Evolutionary conservation across 2,888 invertebrate genomes (phyloP).

Genomic region (Sminthurides aquaticus): DNA sequence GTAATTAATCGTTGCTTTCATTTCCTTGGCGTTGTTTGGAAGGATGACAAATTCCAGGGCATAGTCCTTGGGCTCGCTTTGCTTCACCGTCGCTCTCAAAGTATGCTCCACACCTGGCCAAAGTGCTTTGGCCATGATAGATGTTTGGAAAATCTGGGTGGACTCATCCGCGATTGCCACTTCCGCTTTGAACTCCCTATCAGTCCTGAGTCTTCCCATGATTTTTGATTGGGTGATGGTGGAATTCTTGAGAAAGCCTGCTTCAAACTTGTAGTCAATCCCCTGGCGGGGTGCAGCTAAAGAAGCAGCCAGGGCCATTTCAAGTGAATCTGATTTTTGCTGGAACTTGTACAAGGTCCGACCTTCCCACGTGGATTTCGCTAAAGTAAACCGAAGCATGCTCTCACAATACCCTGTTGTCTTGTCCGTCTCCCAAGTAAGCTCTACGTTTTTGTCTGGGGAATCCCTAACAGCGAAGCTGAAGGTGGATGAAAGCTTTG

Average conservation of each 20-base stretch:
- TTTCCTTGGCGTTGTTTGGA: constrained; percentile 32
- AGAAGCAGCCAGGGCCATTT: constrained; percentile 38
- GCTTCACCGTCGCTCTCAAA: constrained; percentile 28
- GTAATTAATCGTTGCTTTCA: constrained; percentile 40
- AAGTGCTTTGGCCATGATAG: constrained; percentile 25
- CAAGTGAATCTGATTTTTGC: constrained; percentile 31
- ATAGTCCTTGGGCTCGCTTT: constrained; percentile 37
- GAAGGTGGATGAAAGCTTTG: constrained; percentile 33
- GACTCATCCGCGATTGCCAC: constrained; percentile 27
- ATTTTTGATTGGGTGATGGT: constrained; percentile 31
- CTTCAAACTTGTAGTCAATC: constrained; percentile 43
- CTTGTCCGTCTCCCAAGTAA: constrained; percentile 43
- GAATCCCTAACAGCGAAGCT: constrained; percentile 35
- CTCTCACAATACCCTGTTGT: constrained; percentile 44
- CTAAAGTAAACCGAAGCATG: constrained; percentile 39
- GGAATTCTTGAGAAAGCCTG: constrained; percentile 24
- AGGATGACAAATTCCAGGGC: constrained; percentile 33
- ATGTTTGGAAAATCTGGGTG: constrained; percentile 27
- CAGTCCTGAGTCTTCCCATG: constrained; percentile 21
- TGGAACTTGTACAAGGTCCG: constrained; percentile 44
- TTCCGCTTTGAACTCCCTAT: constrained; percentile 33
- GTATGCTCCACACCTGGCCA: constrained; percentile 36
- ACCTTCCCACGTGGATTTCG: constrained; percentile 43
- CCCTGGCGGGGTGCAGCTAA: constrained; percentile 39
- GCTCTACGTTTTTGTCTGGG: constrained; percentile 43